Percentiles rank a stretch among this genome's conserved stretches.
phyloP scores from a whole-genome alignment of 2,113 vertebrate species.

The Phasianus colchicus region DNA sequence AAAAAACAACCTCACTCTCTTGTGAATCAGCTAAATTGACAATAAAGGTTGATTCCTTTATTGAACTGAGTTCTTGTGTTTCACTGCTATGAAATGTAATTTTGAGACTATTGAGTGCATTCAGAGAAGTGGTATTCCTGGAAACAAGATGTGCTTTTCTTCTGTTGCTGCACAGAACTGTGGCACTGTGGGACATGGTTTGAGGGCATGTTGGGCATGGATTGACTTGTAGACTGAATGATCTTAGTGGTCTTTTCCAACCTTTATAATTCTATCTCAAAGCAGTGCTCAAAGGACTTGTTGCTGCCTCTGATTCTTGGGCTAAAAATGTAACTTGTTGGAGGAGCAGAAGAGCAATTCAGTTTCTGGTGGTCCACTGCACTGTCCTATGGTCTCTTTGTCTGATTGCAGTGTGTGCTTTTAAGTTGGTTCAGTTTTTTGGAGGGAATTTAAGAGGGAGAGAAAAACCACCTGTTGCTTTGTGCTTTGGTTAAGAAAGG shows the following conservation, averaged over 20 bases:
- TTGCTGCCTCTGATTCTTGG: background rate
- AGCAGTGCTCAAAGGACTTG: too few relatives aligned
- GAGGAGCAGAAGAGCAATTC: background rate
- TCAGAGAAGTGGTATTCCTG: background rate
- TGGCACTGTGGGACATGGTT: too few relatives aligned
- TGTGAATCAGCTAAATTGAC: background rate
- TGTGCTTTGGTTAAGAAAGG: background rate
- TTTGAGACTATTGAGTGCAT: background rate
- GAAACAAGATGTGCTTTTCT: background rate
- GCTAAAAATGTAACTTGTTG: background rate
- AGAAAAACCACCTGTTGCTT: accelerated
- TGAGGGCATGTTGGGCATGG: too few relatives aligned
- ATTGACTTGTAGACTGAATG: too few relatives aligned
- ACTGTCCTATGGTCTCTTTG: background rate
- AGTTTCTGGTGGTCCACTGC: background rate
- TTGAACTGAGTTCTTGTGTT: background rate
- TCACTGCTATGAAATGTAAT: background rate
- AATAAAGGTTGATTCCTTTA: background rate
- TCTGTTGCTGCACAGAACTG: background rate
- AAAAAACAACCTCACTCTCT: background rate
- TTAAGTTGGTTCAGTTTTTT: background rate
- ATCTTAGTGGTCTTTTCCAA: too few relatives aligned
- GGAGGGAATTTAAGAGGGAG: background rate
- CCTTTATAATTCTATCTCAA: too few relatives aligned
- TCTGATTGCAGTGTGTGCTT: background rate